A percentile compares a stretch with the other conserved stretches of the same genome.
phyloP scores from a whole-genome alignment of 2,113 vertebrate genomes.

The Crotalus viridis region DNA sequence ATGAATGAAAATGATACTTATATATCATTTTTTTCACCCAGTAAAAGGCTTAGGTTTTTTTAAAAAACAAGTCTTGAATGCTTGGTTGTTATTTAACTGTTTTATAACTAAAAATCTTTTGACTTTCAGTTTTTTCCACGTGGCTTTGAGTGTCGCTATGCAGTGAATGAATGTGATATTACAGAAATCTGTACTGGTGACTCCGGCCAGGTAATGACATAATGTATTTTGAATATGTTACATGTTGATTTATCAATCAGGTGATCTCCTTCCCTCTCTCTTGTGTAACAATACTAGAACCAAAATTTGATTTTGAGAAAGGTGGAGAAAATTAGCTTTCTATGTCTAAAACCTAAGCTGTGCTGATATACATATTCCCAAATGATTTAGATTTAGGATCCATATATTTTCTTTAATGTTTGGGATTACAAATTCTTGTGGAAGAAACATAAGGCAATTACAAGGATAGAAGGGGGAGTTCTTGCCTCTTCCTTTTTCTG shows the following conservation, averaged over 20 bases:
- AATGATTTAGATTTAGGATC: neutral
- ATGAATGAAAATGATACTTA: neutral
- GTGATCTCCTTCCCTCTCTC: neutral
- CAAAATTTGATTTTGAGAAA: neutral
- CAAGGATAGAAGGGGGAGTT: neutral
- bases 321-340: neutral
- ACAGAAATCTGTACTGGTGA: conserved; percentile 93
- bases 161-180: conserved; percentile 95
- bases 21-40: neutral
- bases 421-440: neutral
- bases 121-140: conserved; percentile 86
- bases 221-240: neutral
- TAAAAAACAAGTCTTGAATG: neutral
- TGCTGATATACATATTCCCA: neutral
- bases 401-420: neutral
- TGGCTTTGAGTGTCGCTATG: conserved; percentile 88
- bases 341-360: neutral
- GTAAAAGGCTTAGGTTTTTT: neutral
- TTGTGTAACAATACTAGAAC: neutral
- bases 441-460: neutral
- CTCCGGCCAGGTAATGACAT: conserved; percentile 85
- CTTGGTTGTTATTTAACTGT: neutral
- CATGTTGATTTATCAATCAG: neutral
- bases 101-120: conserved; percentile 35
- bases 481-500: neutral